A percentile compares a stretch with the other conserved stretches of the same genome.
These are phyloP conservation scores for Crossocerus cetratus DNA, from an alignment of 2,888 invertebrate genomes.

Conservation along the genomic window DNA sequence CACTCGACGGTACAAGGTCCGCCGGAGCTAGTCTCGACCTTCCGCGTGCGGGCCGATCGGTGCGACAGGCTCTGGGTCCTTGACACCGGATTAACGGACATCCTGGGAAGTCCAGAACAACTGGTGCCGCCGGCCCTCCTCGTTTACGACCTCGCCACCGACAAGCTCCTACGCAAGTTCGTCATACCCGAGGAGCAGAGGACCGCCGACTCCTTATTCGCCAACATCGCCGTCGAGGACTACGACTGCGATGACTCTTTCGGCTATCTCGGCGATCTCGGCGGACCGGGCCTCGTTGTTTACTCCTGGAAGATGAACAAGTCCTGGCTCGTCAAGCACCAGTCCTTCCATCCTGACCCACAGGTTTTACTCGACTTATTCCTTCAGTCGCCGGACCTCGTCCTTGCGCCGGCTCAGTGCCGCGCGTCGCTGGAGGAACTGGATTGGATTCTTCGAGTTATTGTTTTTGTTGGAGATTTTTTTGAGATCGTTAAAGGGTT, in stretches of 20 bases:
- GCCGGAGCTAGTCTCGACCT: slow-evolving; percentile 87
- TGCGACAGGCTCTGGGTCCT: slow-evolving; percentile 89
- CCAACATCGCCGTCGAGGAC: slow-evolving; percentile 88
- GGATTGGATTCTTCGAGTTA: too few species aligned
- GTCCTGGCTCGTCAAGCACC: slow-evolving; percentile 87
- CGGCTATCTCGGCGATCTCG: slow-evolving; percentile 86
- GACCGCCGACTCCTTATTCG: slow-evolving; percentile 84
- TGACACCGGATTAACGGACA: slow-evolving; percentile 85
- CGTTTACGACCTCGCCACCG: slow-evolving; percentile 85
- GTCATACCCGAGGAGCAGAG: slow-evolving; percentile 82
- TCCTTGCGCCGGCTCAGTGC: too few species aligned
- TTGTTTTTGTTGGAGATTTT: too few species aligned
- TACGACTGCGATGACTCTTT: slow-evolving; percentile 83
- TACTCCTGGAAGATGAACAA: slow-evolving; percentile 86
- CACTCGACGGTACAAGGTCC: slow-evolving; percentile 80
- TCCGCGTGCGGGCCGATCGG: slow-evolving; percentile 85
- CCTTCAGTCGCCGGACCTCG: neutral
- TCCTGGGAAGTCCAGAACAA: slow-evolving; percentile 78
- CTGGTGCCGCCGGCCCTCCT: slow-evolving; percentile 82
- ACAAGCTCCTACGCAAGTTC: slow-evolving; percentile 83
- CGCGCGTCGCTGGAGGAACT: too few species aligned
- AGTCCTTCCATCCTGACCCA: slow-evolving; percentile 85
- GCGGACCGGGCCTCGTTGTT: slow-evolving; percentile 84
- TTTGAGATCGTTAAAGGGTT: too few species aligned
- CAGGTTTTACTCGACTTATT: slow-evolving; percentile 64